Evolutionary conservation across 1,140 invertebrate genomes (phyloP).

Genomic region (Drosophila grimshawi): DNA sequence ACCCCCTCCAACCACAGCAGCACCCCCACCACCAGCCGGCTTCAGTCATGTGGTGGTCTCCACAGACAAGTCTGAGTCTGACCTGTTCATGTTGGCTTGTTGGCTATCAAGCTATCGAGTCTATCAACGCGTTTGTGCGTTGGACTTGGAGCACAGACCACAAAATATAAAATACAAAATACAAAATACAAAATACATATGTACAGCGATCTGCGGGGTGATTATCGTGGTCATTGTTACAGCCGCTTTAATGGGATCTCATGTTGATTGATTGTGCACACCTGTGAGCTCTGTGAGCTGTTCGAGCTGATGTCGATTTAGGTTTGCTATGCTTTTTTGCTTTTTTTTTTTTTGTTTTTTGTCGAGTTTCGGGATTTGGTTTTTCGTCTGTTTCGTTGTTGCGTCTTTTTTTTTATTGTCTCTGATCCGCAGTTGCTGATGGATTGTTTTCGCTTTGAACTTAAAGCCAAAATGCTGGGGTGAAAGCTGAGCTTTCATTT

Average conservation of each 20-base stretch:
- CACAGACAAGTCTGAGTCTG: constrained; percentile 20
- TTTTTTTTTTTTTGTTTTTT: constrained; percentile 33
- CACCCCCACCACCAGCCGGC: neutral
- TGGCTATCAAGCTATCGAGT: neutral
- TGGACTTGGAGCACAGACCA: constrained; percentile 40
- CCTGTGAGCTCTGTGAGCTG: constrained; percentile 56
- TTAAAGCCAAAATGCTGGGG: constrained; percentile 18
- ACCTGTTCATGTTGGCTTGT: constrained; percentile 11
- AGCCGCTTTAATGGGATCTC: constrained; percentile 78
- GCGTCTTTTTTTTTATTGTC: constrained; percentile 43
- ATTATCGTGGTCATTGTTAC: constrained; percentile 78
- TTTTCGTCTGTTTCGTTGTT: constrained; percentile 12
- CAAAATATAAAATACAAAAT: constrained; percentile 1
- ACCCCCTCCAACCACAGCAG: neutral
- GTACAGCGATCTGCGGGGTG: constrained; percentile 40
- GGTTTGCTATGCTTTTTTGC: constrained; percentile 22
- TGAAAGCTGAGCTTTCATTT: constrained; percentile 49
- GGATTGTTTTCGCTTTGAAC: constrained; percentile 45
- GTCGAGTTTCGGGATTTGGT: constrained; percentile 1
- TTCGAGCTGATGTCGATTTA: constrained; percentile 55
- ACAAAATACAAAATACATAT: neutral
- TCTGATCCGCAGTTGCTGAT: constrained; percentile 60
- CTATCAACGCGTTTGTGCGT: constrained; percentile 73
- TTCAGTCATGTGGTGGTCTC: constrained; percentile 36
- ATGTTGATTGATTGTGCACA: constrained; percentile 82